These are phyloP conservation scores for Morphnarchus princeps DNA, from an alignment of 2,113 vertebrate genomes.

Conservation along the genomic window DNA sequence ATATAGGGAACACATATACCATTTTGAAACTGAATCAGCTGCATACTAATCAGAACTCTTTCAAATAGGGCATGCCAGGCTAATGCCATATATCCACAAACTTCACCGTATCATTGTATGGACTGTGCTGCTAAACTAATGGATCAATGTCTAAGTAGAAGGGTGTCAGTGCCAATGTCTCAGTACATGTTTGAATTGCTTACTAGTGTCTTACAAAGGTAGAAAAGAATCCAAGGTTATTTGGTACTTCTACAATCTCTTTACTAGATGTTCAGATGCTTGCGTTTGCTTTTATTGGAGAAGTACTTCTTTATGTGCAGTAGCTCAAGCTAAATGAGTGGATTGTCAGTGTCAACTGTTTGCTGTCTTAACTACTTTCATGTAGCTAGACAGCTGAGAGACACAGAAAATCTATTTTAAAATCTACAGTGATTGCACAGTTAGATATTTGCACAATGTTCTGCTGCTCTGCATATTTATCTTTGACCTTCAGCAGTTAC, in stretches of 20 bases:
- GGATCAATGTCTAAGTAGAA: not conserved
- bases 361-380: not conserved
- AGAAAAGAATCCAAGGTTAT: not conserved
- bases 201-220: not conserved
- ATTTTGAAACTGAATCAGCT: not conserved
- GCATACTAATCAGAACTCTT: not conserved
- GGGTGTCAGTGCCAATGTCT: not conserved
- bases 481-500: not conserved
- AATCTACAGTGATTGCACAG: not conserved
- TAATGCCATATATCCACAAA: not conserved
- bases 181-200: not conserved
- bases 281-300: not conserved
- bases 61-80: not conserved
- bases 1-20: not conserved
- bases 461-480: slow-evolving; percentile 5
- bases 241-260: not conserved
- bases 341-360: slow-evolving; percentile 17
- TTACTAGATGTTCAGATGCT: not conserved
- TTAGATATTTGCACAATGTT: slow-evolving; percentile 35
- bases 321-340: not conserved
- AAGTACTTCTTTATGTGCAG: not conserved
- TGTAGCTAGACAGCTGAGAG: not conserved
- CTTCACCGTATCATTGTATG: not conserved
- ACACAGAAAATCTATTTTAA: slow-evolving; percentile 14
- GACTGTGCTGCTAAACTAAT: not conserved